A percentile compares a stretch with the other conserved stretches of the same genome.
Conservation (phyloP, 2,113 vertebrate species). For the Megalops atlanticus region DNA sequence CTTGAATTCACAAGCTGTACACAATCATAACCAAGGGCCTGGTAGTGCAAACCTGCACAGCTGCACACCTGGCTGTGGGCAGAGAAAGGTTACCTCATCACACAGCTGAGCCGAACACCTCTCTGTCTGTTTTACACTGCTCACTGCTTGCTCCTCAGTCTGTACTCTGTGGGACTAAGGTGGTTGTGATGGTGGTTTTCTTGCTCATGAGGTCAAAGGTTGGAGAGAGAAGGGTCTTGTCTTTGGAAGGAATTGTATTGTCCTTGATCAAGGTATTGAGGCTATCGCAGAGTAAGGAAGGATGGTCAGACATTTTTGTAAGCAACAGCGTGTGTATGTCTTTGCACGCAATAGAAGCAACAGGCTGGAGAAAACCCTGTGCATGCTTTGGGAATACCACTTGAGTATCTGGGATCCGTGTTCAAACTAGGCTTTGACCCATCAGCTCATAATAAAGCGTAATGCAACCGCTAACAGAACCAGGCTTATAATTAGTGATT, state of each 20-base stretch:
- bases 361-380: not conserved
- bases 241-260: not conserved
- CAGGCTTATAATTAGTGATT: conserved; percentile 47
- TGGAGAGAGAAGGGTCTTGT: not conserved
- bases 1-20: too few relatives aligned
- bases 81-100: too few relatives aligned
- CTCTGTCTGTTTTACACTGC: too few relatives aligned
- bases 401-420: not conserved
- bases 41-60: not conserved
- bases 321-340: not conserved
- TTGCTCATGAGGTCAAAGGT: not conserved
- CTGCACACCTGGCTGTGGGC: not conserved
- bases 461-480: not conserved
- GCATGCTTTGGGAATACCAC: not conserved
- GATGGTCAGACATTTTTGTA: not conserved
- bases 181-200: too few relatives aligned
- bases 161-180: not conserved
- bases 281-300: not conserved
- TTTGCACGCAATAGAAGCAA: not conserved
- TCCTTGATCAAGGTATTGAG: not conserved
- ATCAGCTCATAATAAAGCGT: not conserved
- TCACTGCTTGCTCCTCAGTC: not conserved
- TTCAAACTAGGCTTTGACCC: not conserved
- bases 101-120: too few relatives aligned
- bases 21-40: not conserved